Base-by-base conservation (phyloP, 2,113 vertebrate genomes). In the Heteronetta atricapilla region DNA sequence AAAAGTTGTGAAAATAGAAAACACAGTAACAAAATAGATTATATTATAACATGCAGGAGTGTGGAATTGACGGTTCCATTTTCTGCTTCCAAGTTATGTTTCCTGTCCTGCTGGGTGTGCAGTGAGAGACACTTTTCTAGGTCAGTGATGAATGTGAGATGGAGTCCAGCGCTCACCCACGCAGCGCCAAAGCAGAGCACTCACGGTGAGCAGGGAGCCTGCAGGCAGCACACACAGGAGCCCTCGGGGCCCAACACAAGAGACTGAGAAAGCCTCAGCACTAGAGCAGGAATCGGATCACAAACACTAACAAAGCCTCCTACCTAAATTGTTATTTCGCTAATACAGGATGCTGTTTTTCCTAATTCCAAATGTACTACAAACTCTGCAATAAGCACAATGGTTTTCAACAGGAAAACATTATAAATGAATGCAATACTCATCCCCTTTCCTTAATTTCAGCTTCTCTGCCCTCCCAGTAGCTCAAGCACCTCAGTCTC, bases 81-180 rank as follows among this genome's bases (percentile, higher is more conserved):
- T 88, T 70, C 36, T 36, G 78, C 64, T 60, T 58, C 66, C 1
- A 31, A 46, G 89, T 31, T 42, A 21, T 4, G 20, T 17, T 93
- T 90, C 88, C 94, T 91, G 91, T 64, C 95, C 93, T 91, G 82
- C 92, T 88, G 91, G 70, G 81, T n/a, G 40, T 36, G 89, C 77
- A 40, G 6, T 10, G 34, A 87, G 60, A 94, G 72, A 44, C 3
- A 0, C 66, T 56, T 91, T 95, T 96, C 93, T 94, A 92, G 94
- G 96, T 95, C 93, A 94, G 85, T 1, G 6, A 56, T 42, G 82
- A 78, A 80, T 1, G 11, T 7, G 59, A 92, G 88, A 76, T 77
- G 70, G n/a, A 73, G 63, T 1, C 59, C 82, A 31, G 67, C 1
- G 2, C 87, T 44, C 6, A 8, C 50, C 62, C 72, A 16, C 77